phyloP scores from a whole-genome alignment of 2,888 invertebrate species.

The Idaea biselata region DNA sequence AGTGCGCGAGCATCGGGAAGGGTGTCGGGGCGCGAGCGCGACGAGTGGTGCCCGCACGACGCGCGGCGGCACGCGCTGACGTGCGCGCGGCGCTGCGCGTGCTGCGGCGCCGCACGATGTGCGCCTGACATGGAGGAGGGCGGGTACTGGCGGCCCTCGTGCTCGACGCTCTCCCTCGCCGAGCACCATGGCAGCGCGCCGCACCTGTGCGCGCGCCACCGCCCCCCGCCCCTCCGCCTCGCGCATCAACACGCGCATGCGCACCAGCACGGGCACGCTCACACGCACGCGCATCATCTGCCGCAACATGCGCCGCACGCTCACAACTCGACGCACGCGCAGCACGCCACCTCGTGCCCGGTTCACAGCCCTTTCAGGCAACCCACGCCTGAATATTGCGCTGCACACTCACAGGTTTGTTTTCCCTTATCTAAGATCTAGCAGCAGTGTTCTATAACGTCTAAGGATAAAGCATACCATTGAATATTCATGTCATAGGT shows the following conservation, averaged over 20 bases:
- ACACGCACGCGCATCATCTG: constrained; percentile 51
- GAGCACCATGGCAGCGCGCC: constrained; percentile 74
- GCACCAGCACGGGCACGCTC: constrained; percentile 42
- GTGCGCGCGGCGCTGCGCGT: constrained; percentile 77
- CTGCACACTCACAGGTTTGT: constrained; percentile 72
- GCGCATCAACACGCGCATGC: constrained; percentile 63
- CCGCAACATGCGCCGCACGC: constrained; percentile 63
- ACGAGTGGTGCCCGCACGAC: constrained; percentile 79
- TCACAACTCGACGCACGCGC: constrained; percentile 59
- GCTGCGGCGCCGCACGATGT: constrained; percentile 79
- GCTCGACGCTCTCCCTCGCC: constrained; percentile 75
- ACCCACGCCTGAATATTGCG: constrained; percentile 74
- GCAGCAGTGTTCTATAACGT: too few relatives aligned
- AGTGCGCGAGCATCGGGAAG: constrained; percentile 64
- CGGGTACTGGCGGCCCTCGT: constrained; percentile 76
- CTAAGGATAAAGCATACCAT: too few relatives aligned
- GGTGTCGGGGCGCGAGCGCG: constrained; percentile 79
- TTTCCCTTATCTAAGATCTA: background rate
- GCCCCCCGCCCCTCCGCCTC: constrained; percentile 54
- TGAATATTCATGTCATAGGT: too few relatives aligned
- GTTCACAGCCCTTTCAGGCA: constrained; percentile 88
- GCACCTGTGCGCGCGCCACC: constrained; percentile 72
- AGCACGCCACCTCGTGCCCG: constrained; percentile 81
- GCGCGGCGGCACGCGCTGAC: constrained; percentile 78
- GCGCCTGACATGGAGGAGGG: constrained; percentile 78